Percentiles rank a stretch among this genome's conserved stretches.
phyloP scores from a whole-genome alignment of 2,888 invertebrate genomes.

The Rapana venosa region DNA sequence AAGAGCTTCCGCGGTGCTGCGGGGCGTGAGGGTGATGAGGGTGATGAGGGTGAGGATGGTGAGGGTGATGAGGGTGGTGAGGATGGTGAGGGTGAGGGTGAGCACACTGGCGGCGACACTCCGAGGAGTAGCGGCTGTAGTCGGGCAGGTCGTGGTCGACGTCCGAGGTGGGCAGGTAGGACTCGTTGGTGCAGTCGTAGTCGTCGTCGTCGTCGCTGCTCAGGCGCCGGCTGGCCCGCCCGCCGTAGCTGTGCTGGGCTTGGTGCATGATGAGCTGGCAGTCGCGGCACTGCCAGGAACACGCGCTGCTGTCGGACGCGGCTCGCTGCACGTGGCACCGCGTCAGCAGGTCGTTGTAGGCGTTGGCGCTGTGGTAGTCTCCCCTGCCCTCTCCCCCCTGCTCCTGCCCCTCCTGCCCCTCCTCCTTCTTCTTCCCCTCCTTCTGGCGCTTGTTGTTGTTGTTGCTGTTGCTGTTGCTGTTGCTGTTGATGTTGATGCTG shows the following conservation, averaged over 20 bases:
- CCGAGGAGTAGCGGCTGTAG: background rate
- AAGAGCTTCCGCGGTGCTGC: background rate
- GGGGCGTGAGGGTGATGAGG: background rate
- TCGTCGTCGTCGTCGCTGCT: constrained; percentile 16
- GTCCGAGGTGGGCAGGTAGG: constrained; percentile 43
- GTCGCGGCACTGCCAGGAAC: constrained; percentile 26
- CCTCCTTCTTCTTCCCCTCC: background rate
- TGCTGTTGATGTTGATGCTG: background rate
- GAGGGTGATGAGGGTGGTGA: constrained; percentile 10
- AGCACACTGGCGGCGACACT: background rate
- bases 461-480: background rate
- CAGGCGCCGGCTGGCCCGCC: background rate
- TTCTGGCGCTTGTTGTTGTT: background rate
- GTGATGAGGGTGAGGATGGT: background rate
- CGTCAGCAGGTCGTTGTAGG: constrained; percentile 35
- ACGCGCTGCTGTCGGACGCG: background rate
- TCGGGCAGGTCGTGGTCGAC: background rate
- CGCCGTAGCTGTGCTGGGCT: background rate
- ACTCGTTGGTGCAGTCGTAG: constrained; percentile 43
- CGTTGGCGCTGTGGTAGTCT: constrained; percentile 31
- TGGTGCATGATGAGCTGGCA: constrained; percentile 33
- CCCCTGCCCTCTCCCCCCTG: background rate
- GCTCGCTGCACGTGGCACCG: background rate
- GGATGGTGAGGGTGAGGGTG: background rate
- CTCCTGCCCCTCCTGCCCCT: background rate